A percentile compares a stretch with the other conserved stretches of the same genome.
Evolutionary conservation across 2,888 invertebrate genomes (phyloP).

Genomic region (Ptilodon capucinus): DNA sequence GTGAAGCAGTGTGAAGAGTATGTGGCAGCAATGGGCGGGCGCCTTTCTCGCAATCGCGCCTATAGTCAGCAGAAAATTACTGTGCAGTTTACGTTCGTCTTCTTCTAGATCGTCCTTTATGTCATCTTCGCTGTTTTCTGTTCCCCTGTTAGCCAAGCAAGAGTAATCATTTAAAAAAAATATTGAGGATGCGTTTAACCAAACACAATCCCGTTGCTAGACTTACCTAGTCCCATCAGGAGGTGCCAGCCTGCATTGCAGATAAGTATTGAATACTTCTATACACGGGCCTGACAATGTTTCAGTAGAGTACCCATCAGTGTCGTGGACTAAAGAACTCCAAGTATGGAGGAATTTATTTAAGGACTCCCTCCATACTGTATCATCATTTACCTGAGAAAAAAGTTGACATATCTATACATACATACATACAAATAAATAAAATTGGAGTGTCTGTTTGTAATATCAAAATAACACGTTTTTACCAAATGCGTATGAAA

Average conservation of each 20-base stretch:
- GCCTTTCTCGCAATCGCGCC: conserved; percentile 85
- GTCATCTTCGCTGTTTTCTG: conserved; percentile 62
- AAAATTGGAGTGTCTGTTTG: too few relatives aligned
- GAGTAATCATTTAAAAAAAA: too few relatives aligned
- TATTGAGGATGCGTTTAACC: too few relatives aligned
- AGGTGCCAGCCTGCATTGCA: conserved; percentile 90
- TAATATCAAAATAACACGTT: too few relatives aligned
- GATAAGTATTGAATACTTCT: conserved; percentile 90
- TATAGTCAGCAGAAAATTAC: conserved; percentile 89
- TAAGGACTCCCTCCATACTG: conserved; percentile 73
- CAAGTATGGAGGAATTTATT: conserved; percentile 76
- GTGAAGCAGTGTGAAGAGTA: conserved; percentile 86
- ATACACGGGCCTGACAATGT: conserved; percentile 68
- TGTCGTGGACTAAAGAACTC: conserved; percentile 71
- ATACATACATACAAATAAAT: too few relatives aligned
- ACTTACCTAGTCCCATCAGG: conserved; percentile 87
- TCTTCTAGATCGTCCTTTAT: conserved; percentile 71
- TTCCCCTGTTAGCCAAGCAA: conserved; percentile 51
- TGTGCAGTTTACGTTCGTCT: conserved; percentile 68
- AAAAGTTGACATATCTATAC: too few relatives aligned
- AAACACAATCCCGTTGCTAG: too few relatives aligned
- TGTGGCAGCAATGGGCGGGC: conserved; percentile 84
- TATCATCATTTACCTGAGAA: conserved; percentile 66
- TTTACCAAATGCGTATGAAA: too few relatives aligned
- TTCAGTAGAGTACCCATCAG: conserved; percentile 63